Evolutionary conservation across 2,113 vertebrate species (phyloP), one percentile per base, ranked within the genome.

Genomic region (Condylura cristata): DNA sequence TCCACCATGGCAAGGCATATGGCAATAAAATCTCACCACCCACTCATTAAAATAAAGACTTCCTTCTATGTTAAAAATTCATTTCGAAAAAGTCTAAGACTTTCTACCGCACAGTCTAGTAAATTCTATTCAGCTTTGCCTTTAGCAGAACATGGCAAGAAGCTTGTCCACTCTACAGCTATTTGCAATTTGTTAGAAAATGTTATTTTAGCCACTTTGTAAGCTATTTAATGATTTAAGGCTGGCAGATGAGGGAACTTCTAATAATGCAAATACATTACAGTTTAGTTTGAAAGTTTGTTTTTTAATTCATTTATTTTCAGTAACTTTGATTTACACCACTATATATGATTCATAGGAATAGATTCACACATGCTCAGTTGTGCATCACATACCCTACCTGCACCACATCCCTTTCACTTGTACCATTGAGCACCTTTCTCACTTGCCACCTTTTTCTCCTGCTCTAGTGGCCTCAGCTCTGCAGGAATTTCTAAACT

Each of bases 261-360:
- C 37, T 90, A 80, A 92, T 48, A 11, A 88, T n/a, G 76, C 34
- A 92, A 76, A 51, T 58, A 83, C 48, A 53, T 72, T 76, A 76
- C 0, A 71, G 32, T 74, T 74, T 18, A 63, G 5, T 89, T 79
- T 65, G 75, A 60, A 95, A 84, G 24, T 41, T 95, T 92, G 75
- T 56, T 56, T 56, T 56, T 56, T 20, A 53, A 53, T 56, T 56
- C 22, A 56, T 56, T 56, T 56, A 56, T 56, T 56, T 56, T 18
- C 53, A 24, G 53, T 56, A 56, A 56, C 53, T 56, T 56, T 56
- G 53, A 56, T 56, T 56, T 56, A 56, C 53, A 56, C 22, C 53
- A 56, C 20, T 56, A 56, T 56, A 56, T 56, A 56, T 56, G 53
- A 56, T 56, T 56, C 53, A 6, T 18, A 56, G 53, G 20, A 20